These are phyloP conservation scores for Apolygus lucorum DNA, from an alignment of 1,140 invertebrate species.

Conservation along the genomic window DNA sequence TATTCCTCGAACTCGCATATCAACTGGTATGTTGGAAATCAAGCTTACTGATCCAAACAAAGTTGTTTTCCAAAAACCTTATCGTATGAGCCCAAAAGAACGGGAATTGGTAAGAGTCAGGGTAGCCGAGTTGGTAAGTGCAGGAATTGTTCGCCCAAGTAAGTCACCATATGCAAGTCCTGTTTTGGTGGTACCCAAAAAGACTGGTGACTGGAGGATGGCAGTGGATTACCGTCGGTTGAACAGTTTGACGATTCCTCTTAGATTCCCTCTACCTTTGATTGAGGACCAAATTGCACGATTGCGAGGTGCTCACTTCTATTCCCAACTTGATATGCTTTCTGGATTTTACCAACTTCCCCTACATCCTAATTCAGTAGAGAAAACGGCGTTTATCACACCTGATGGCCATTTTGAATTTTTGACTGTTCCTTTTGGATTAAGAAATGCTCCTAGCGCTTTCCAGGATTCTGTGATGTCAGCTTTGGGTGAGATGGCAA, in stretches of 20 bases:
- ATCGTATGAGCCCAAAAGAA: neutral
- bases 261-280: neutral
- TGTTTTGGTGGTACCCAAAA: neutral
- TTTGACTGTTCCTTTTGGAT: constrained; percentile 41
- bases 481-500: neutral
- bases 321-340: constrained; percentile 12
- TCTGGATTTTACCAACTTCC: neutral
- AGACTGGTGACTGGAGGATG: constrained; percentile 8
- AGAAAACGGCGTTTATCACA: constrained; percentile 10
- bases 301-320: neutral
- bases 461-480: constrained; percentile 40
- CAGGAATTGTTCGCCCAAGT: constrained; percentile 3
- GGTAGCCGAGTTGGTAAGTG: neutral
- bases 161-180: constrained; percentile 2
- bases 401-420: constrained; percentile 37
- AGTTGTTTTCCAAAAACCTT: neutral
- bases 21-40: neutral
- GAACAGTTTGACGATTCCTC: neutral
- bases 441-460: constrained; percentile 39
- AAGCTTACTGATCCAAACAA: neutral
- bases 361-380: neutral
- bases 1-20: neutral
- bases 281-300: constrained; percentile 11
- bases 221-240: neutral
- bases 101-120: neutral